These are phyloP conservation scores for Mycteria americana DNA, from an alignment of 2,797 vertebrate genomes.

Conservation along the genomic window DNA sequence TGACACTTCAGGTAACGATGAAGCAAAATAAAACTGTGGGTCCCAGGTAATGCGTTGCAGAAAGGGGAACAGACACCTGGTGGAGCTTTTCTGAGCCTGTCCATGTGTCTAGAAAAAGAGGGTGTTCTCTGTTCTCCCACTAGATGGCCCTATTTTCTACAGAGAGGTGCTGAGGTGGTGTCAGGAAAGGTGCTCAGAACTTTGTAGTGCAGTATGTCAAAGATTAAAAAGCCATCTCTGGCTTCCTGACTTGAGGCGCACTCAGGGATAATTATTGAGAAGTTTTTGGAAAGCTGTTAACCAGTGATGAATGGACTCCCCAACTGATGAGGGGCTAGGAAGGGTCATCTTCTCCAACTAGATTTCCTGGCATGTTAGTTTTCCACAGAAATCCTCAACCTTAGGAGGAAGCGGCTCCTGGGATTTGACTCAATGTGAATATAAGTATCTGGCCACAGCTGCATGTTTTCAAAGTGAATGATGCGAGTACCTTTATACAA, in stretches of 20 bases:
- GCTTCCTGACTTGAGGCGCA: background rate
- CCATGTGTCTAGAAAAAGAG: background rate
- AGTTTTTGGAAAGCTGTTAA: background rate
- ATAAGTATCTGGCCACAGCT: background rate
- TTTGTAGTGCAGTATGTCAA: background rate
- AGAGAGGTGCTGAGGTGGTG: background rate
- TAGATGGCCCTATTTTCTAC: background rate
- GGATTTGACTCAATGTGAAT: background rate
- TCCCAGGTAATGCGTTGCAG: accelerated
- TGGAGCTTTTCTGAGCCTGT: background rate
- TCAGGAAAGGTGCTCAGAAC: background rate
- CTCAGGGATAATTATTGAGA: background rate
- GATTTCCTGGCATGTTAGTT: background rate
- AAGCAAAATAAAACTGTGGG: background rate
- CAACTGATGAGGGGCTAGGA: background rate
- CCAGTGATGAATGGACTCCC: background rate
- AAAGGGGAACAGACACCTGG: background rate
- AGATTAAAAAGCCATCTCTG: background rate
- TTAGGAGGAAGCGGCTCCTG: background rate
- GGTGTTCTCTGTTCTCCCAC: background rate
- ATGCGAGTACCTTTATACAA: background rate
- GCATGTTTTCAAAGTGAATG: background rate
- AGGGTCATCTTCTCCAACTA: background rate
- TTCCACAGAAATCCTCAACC: background rate
- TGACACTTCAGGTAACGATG: background rate